Percentiles rank a stretch among this genome's conserved stretches.
Evolutionary conservation across 1,140 invertebrate species (phyloP).

Genomic region (Drosophila dunni): DNA sequence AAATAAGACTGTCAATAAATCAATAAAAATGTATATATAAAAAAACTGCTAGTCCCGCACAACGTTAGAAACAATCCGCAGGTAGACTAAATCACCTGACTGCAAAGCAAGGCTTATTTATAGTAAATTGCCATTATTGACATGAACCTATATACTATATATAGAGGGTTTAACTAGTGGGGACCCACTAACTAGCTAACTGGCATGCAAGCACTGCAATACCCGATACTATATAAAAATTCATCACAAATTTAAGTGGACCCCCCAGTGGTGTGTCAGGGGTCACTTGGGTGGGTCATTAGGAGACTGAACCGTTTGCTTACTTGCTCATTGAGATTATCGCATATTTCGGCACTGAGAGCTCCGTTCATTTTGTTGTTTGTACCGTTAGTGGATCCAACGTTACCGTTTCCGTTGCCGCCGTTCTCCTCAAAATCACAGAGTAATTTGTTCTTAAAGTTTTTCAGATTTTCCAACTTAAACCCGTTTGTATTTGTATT

Average conservation of each 20-base stretch:
- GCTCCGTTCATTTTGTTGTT: conserved; percentile 81
- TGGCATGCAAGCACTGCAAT: conserved; percentile 31
- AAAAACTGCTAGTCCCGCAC: not conserved
- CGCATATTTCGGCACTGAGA: conserved; percentile 81
- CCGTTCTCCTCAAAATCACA: conserved; percentile 79
- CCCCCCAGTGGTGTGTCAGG: not conserved
- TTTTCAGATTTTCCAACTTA: conserved; percentile 82
- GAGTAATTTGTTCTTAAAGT: conserved; percentile 84
- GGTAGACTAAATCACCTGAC: conserved; percentile 57
- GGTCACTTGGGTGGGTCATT: not conserved
- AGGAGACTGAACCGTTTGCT: conserved; percentile 44
- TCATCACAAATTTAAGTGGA: conserved; percentile 7
- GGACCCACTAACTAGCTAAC: not conserved
- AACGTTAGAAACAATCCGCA: conserved; percentile 24
- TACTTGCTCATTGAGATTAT: conserved; percentile 84
- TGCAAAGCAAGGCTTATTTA: conserved; percentile 56
- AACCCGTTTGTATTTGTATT: conserved; percentile 84
- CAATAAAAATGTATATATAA: conserved; percentile 1
- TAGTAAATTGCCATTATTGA: conserved; percentile 67
- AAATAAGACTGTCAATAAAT: not conserved
- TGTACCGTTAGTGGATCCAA: conserved; percentile 24
- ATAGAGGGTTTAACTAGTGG: conserved; percentile 6
- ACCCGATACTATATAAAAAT: conserved; percentile 16
- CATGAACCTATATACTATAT: conserved; percentile 22
- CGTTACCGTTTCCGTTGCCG: conserved; percentile 59